Percentiles rank a stretch among this genome's conserved stretches.
These are phyloP conservation scores for Euura saliciscinereae DNA, from an alignment of 1,140 invertebrate species.

Conservation along the genomic window DNA sequence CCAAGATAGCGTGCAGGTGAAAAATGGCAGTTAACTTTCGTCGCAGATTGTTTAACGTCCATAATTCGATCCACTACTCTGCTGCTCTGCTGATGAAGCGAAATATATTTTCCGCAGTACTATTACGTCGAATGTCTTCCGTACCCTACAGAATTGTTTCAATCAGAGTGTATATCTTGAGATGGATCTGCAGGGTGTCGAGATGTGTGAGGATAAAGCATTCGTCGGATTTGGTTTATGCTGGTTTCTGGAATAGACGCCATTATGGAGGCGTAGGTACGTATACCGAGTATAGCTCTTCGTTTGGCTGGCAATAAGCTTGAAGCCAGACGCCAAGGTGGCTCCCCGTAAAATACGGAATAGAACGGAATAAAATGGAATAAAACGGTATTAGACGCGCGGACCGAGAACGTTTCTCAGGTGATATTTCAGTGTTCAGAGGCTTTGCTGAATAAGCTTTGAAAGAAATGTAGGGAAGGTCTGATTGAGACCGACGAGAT, in stretches of 20 bases:
- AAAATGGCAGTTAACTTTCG: too few relatives aligned
- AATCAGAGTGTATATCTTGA: too few relatives aligned
- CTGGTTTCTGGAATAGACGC: not conserved
- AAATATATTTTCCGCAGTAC: too few relatives aligned
- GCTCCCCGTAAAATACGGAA: slow-evolving; percentile 1
- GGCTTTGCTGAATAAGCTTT: not conserved
- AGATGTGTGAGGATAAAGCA: not conserved
- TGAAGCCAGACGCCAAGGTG: not conserved
- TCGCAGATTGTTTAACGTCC: too few relatives aligned
- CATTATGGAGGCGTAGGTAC: not conserved
- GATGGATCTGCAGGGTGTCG: not conserved
- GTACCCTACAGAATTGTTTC: too few relatives aligned
- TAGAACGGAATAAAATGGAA: not conserved
- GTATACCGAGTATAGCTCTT: not conserved
- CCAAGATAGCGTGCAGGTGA: not conserved
- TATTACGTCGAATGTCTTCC: too few relatives aligned
- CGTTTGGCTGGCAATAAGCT: not conserved
- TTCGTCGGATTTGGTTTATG: not conserved
- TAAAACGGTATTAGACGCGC: not conserved
- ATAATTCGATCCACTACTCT: too few relatives aligned
- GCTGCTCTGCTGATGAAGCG: too few relatives aligned
- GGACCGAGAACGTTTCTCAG: slow-evolving; percentile 2
- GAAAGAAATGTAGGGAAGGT: not conserved
- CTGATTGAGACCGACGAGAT: too few relatives aligned
- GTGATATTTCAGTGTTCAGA: not conserved